phyloP scores from a whole-genome alignment of 2,113 vertebrate genomes.

The Hypanus sabinus region DNA sequence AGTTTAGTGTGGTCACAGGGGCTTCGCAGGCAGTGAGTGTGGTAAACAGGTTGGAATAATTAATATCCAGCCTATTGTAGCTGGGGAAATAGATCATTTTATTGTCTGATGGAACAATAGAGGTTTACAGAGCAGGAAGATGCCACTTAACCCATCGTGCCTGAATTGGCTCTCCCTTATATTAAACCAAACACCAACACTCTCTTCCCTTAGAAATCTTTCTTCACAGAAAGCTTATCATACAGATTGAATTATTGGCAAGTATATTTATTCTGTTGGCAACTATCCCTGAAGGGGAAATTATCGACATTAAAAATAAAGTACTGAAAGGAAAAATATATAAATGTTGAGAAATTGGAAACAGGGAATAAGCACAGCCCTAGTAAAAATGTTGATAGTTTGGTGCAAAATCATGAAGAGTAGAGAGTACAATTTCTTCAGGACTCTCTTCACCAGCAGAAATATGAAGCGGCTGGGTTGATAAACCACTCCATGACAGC shows the following conservation, averaged over 20 bases:
- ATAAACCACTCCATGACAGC: background rate
- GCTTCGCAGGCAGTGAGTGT: too few relatives aligned
- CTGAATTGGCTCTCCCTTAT: background rate
- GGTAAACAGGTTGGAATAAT: too few relatives aligned
- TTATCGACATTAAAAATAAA: background rate
- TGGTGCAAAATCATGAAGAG: background rate
- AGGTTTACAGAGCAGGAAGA: background rate
- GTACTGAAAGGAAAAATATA: background rate
- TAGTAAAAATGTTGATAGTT: background rate
- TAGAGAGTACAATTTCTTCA: background rate
- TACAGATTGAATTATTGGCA: background rate
- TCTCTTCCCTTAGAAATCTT: background rate
- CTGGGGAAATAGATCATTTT: background rate
- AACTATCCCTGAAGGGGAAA: background rate
- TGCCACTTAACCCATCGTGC: background rate
- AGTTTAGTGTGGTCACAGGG: too few relatives aligned
- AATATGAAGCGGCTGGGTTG: background rate
- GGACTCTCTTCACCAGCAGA: background rate
- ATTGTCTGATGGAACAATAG: background rate
- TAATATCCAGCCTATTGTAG: too few relatives aligned
- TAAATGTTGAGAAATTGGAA: background rate
- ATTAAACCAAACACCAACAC: background rate
- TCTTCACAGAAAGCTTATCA: background rate
- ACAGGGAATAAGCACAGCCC: background rate
- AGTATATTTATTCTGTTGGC: background rate